These are phyloP conservation scores for Malthinus seriepunctatus DNA, from an alignment of 2,888 invertebrate genomes.

Conservation along the genomic window DNA sequence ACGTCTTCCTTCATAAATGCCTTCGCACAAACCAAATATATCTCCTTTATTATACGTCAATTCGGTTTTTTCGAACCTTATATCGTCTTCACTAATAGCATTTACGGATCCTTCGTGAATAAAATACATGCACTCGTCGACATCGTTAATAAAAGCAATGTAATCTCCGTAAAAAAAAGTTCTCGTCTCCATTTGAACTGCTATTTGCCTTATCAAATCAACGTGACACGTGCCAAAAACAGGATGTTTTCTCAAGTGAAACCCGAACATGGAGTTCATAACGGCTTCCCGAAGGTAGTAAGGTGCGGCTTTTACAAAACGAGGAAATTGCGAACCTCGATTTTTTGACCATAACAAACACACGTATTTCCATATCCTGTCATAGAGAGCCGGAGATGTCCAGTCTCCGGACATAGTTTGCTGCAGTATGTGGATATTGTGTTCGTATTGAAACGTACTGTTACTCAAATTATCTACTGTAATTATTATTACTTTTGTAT, in stretches of 20 bases:
- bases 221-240: slow-evolving; percentile 35
- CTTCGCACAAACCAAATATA: slow-evolving; percentile 35
- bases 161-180: slow-evolving; percentile 37
- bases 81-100: slow-evolving; percentile 32
- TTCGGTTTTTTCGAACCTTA: slow-evolving; percentile 30
- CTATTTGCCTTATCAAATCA: slow-evolving; percentile 39
- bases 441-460: slow-evolving; percentile 16
- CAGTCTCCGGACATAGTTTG: slow-evolving; percentile 9
- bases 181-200: slow-evolving; percentile 29
- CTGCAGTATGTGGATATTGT: slow-evolving; percentile 19
- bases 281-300: slow-evolving; percentile 39
- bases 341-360: slow-evolving; percentile 25
- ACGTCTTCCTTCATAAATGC: slow-evolving; percentile 29
- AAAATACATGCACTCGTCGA: slow-evolving; percentile 41
- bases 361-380: slow-evolving; percentile 14
- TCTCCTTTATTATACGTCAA: slow-evolving; percentile 23
- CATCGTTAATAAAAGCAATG: slow-evolving; percentile 36
- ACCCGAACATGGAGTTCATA: slow-evolving; percentile 38
- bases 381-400: slow-evolving; percentile 8
- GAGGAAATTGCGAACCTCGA: slow-evolving; percentile 26
- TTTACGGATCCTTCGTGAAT: slow-evolving; percentile 37
- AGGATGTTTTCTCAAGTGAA: slow-evolving; percentile 35
- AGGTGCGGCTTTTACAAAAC: slow-evolving; percentile 34
- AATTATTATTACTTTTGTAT: slow-evolving; percentile 14
- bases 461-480: slow-evolving; percentile 20